Base-by-base conservation (phyloP, 2,888 invertebrate genomes). In the Galerucella pusilla region DNA sequence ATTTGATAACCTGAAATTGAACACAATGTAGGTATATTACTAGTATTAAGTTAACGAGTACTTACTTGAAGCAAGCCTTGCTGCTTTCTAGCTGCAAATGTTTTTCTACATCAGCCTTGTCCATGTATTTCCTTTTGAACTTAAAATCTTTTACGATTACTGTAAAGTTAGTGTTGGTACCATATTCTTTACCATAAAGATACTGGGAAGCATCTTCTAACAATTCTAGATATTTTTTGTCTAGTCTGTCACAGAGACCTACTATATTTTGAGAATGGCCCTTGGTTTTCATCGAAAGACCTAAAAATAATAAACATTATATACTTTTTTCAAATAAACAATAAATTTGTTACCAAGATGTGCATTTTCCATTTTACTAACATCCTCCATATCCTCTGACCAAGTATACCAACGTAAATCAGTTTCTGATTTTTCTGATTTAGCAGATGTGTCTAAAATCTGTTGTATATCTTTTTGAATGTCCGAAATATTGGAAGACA, bases 211-310 rank as follows among this genome's bases (percentile, higher is more conserved):
- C 86, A 85, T 96, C 95, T 71, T 91, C 89, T 20, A 95, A 89
- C 71, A 95, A 88, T 66, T 89, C 90, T 64, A 90, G 89, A 61
- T 94, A 87, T 79, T 90, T 91, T 1, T 86, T 84, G 81, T 96
- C 94, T 52, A 95, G 88, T 79, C 88, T 88, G 66, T 90, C 87
- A 80, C 94, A 94, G 0, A 95, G 89, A 83, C 91, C 91, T 64
- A 95, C 93, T 59, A 96, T 88, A 28, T 91, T 91, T 0, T 91
- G 91, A 0, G 94, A 94, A 86, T 92, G 95, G 0, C 96, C 96
- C 80, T 92, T 92, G 4, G 94, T 93, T 88, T 96, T 96, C 89
- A 94, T 93, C 0, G 93, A 88, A 86, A 95, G 84, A 5, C 84
- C 86, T 85, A 46, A 49, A 78, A 77, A 66, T 28, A 42, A 46